phyloP scores from a whole-genome alignment of 2,797 vertebrate genomes.

The Hydrolagus colliei region DNA sequence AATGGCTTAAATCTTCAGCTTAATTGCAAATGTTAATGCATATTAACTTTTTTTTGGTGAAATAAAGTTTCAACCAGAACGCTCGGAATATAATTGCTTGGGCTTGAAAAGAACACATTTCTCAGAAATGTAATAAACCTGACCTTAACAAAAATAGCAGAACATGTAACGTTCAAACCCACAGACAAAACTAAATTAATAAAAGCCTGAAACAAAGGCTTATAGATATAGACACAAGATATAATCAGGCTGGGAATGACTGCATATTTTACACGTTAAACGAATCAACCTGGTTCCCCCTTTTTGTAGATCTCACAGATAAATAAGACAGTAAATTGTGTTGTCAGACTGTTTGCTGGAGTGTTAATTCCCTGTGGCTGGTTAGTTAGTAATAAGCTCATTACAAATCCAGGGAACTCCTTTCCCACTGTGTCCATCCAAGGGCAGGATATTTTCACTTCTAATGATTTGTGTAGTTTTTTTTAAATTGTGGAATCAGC shows the following conservation, averaged over 20 bases:
- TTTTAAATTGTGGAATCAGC: neutral
- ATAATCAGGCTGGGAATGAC: neutral
- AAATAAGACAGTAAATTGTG: neutral
- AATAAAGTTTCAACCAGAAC: no score
- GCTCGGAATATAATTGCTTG: no score
- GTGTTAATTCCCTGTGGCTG: neutral
- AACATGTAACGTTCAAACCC: no score
- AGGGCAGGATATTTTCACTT: neutral
- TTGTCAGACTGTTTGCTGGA: neutral
- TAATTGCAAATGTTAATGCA: no score
- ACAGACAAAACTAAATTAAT: no score
- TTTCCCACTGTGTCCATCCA: neutral
- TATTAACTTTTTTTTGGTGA: no score
- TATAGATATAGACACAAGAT: neutral
- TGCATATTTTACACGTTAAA: neutral
- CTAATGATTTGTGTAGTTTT: conserved; percentile 9
- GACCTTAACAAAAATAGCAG: no score
- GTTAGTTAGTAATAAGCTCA: neutral
- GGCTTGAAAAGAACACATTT: no score
- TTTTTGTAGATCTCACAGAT: neutral
- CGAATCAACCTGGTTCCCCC: neutral
- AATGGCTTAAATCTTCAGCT: no score
- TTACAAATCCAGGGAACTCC: neutral
- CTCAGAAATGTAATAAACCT: no score
- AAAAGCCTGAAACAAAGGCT: no score